These are phyloP conservation scores for Hyla sarda DNA, from an alignment of 2,113 vertebrate genomes.

Conservation along the genomic window DNA sequence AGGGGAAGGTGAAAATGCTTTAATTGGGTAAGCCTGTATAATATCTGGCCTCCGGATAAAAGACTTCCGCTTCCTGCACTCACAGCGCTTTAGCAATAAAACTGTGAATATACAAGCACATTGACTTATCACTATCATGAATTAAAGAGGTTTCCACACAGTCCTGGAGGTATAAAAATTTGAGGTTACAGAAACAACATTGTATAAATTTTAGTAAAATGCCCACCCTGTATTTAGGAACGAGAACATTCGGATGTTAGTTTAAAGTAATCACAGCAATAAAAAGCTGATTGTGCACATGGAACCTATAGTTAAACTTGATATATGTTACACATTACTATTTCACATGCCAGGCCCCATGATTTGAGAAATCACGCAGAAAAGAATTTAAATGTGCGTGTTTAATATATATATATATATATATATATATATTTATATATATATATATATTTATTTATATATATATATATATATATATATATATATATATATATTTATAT, in stretches of 20 bases:
- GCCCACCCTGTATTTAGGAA: slow-evolving; percentile 11
- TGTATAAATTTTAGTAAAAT: slow-evolving; percentile 8
- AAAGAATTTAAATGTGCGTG: background rate
- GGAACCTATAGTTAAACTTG: background rate
- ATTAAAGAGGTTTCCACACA: slow-evolving; percentile 37
- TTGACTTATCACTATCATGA: slow-evolving; percentile 42
- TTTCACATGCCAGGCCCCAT: background rate
- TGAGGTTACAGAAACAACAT: slow-evolving; percentile 30
- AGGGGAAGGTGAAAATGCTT: slow-evolving; percentile 58
- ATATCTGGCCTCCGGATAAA: slow-evolving; percentile 58
- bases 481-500: background rate
- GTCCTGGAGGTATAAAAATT: slow-evolving; percentile 16
- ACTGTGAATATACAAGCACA: slow-evolving; percentile 48
- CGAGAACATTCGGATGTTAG: background rate
- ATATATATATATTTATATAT: slow-evolving; percentile 1
- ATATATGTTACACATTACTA: background rate
- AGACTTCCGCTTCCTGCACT: slow-evolving; percentile 59
- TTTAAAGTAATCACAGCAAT: slow-evolving; percentile 4
- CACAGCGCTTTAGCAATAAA: slow-evolving; percentile 51
- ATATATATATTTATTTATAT: background rate
- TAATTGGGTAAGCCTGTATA: slow-evolving; percentile 60
- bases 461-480: slow-evolving; percentile 3
- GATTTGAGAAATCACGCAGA: background rate
- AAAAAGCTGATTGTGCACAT: slow-evolving; percentile 16
- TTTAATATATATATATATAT: background rate